Evolutionary conservation across 2,797 vertebrate genomes (phyloP), one percentile per base, ranked within the genome.

Genomic region (Enteromius afrohamiltoni): DNA sequence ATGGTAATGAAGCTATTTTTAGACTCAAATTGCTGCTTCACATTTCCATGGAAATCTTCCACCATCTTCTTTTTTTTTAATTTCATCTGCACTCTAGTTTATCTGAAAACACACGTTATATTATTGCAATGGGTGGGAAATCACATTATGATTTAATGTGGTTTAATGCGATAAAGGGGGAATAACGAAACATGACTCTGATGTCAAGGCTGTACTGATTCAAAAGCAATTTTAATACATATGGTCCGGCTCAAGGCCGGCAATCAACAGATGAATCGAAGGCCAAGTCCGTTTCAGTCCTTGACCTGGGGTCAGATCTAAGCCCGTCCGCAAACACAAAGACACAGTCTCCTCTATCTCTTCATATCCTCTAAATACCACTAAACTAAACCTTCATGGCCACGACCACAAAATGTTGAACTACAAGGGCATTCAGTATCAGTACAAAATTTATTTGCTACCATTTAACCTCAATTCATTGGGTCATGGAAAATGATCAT

Each of bases 41-140:
- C 89, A 93, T 95, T 94, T 89, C 93, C 92, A 94, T 95, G 93
- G 93, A 91, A 93, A 95, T 93, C 86, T 79, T 88, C 86, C 86
- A 92, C 90, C 91, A 92, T 91, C 90, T 89, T 5, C 47, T 49
- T 88, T 88, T 92, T 88, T 93, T 88, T 88, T 89, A 91, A 37
- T 13, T 51, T 71, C 71, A 47, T 69, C 47, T 23, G 69, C 60
- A n/a, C 51, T 77, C 68, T 19, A 65, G 53, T 62, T 73, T 23
- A 21, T 34, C 77, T 21, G 17, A 49, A 62, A 42, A 80, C 40
- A 49, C 79, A 67, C 90, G 87, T 88, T 65, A 34, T 51, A 55
- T 69, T 79, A 53, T 19, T 79, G n/a, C 68, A 40, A 55, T 69
- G n/a, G 4, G 7, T 26, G 64, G 49, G 21, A 75, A 76, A 83